Percentiles rank a stretch among this genome's conserved stretches.
These are phyloP conservation scores for Cacatua alba DNA, from an alignment of 2,113 vertebrate species.

Conservation along the genomic window DNA sequence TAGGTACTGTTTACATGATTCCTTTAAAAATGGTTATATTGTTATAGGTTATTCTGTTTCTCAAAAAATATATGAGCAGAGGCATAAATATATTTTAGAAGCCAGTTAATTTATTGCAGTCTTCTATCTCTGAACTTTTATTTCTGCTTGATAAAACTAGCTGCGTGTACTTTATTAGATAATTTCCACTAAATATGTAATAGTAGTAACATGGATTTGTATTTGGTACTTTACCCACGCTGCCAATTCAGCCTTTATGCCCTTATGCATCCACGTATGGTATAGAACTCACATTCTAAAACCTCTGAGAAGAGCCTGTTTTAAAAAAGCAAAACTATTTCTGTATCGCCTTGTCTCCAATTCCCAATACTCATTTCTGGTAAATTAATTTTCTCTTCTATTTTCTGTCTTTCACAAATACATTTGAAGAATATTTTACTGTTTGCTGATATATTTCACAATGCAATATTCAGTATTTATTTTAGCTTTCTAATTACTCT, in stretches of 20 bases:
- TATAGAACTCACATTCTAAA: not conserved
- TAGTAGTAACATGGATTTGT: not conserved
- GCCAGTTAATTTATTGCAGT: not conserved
- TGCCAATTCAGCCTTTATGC: not conserved
- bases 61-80: not conserved
- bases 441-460: slow-evolving; percentile 28
- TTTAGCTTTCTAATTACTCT: slow-evolving; percentile 25
- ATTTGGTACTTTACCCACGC: not conserved
- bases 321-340: not conserved
- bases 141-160: not conserved
- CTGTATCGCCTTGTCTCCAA: not conserved
- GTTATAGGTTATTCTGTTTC: not conserved
- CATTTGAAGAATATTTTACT: slow-evolving; percentile 49
- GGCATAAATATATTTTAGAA: not conserved
- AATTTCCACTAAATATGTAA: not conserved
- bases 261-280: not conserved
- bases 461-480: slow-evolving; percentile 22
- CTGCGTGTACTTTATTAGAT: not conserved
- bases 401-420: slow-evolving; percentile 43
- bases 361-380: slow-evolving; percentile 12
- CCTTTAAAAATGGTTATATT: not conserved
- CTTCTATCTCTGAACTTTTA: not conserved
- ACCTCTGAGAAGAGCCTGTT: not conserved
- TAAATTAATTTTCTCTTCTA: slow-evolving; percentile 54
- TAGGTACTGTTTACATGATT: not conserved